These are phyloP conservation scores for Labrus mixtus DNA, from an alignment of 2,113 vertebrate species.

Conservation along the genomic window DNA sequence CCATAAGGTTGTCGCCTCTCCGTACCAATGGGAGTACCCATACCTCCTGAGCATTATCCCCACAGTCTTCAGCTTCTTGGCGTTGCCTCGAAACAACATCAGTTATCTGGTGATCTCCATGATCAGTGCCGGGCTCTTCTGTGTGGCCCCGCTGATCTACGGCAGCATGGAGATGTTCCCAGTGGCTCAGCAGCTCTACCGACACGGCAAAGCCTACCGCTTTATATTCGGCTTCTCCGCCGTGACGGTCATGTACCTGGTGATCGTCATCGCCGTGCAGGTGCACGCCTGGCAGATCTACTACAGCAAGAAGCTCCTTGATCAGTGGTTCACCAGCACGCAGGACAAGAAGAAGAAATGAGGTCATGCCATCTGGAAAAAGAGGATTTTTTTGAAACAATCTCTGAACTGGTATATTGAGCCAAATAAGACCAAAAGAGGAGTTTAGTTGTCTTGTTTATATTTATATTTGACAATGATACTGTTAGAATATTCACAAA, in stretches of 20 bases:
- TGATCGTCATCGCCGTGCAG: conserved; percentile 91
- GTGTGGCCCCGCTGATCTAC: conserved; percentile 93
- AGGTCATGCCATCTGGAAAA: neutral
- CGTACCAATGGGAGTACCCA: conserved; percentile 97
- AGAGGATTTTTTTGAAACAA: neutral
- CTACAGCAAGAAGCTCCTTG: conserved; percentile 98
- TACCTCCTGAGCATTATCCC: conserved; percentile 94
- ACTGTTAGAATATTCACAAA: neutral
- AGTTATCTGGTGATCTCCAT: conserved; percentile 98
- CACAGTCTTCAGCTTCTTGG: conserved; percentile 89
- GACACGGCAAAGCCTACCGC: conserved; percentile 95
- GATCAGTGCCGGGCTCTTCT: conserved; percentile 95
- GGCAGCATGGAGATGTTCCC: conserved; percentile 99
- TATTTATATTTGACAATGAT: conserved; percentile 53
- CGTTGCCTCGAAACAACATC: conserved; percentile 96
- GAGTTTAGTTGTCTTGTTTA: conserved; percentile 42
- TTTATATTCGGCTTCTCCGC: conserved; percentile 95
- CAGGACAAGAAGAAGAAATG: conserved; percentile 98
- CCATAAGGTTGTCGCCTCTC: conserved; percentile 91
- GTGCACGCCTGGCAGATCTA: conserved; percentile 98
- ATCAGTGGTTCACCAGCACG: conserved; percentile 96
- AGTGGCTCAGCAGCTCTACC: conserved; percentile 94
- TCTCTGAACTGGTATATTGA: neutral
- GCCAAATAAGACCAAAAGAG: conserved; percentile 1
- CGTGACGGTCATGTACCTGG: conserved; percentile 93